A percentile compares a stretch with the other conserved stretches of the same genome.
Evolutionary conservation across 2,888 invertebrate genomes (phyloP).

Genomic region (Amorpha juglandis): DNA sequence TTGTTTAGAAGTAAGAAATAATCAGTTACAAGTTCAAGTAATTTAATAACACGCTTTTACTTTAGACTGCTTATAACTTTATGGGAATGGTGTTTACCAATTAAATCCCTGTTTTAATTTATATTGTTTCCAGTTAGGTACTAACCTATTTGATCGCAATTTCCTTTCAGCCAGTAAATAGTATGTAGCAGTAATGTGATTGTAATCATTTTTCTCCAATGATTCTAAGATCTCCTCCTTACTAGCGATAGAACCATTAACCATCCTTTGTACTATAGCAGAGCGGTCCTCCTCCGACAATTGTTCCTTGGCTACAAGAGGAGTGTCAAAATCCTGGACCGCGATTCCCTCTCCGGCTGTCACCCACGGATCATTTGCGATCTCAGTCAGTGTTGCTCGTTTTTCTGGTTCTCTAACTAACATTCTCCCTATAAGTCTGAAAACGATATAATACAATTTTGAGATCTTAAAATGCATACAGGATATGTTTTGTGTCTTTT

Average conservation of each 20-base stretch:
- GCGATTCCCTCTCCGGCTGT: conserved; percentile 81
- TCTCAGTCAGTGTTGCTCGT: conserved; percentile 94
- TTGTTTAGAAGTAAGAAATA: too few relatives aligned
- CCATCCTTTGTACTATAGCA: conserved; percentile 97
- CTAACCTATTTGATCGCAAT: conserved; percentile 89
- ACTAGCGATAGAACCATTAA: conserved; percentile 96
- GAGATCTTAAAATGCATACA: neutral
- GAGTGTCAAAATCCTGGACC: conserved; percentile 87
- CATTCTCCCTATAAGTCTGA: conserved; percentile 95
- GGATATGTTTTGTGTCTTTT: too few relatives aligned
- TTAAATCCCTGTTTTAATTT: too few relatives aligned
- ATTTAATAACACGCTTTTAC: too few relatives aligned
- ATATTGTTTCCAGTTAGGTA: neutral
- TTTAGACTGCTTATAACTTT: too few relatives aligned
- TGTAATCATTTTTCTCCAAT: conserved; percentile 97
- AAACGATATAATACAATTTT: neutral
- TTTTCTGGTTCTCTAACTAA: conserved; percentile 96
- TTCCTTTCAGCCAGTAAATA: conserved; percentile 97
- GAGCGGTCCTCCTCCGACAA: conserved; percentile 96
- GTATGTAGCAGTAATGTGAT: conserved; percentile 99
- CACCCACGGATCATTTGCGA: conserved; percentile 94
- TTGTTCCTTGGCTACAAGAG: conserved; percentile 94
- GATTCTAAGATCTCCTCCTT: conserved; percentile 97
- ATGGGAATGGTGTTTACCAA: too few relatives aligned
- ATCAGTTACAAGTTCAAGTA: too few relatives aligned